Base-by-base conservation (phyloP, 2,113 vertebrate genomes). In the Panurus biarmicus region DNA sequence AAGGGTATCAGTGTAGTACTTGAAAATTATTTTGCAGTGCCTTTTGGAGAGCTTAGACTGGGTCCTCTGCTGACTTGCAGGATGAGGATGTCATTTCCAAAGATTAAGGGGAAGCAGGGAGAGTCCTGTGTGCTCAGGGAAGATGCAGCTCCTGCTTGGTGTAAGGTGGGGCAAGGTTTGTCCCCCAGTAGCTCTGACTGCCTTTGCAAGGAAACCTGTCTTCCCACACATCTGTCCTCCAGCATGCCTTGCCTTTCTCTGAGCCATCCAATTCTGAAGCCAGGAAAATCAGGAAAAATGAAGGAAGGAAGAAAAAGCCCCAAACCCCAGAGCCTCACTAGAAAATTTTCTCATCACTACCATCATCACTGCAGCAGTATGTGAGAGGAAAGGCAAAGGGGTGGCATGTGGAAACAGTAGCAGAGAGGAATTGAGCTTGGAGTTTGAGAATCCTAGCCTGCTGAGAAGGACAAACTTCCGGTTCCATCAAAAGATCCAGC, bases 251-350 rank as follows among this genome's bases (percentile, higher is more conserved):
- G 28, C 75, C 64, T 83, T 93, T 91, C 95, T 67, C 90, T 77
- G 72, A 93, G 40, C n/a, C 60, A 85, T 40, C 44, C 72, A 48
- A 90, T 83, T 83, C 64, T 77, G 61, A 79, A 85, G 78, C 85
- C 93, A 90, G 79, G 57, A 93, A 90, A 91, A 93, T 65, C n/a
- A 93, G 42, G 48, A 60, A 89, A 82, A 78, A 69, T 65, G 57
- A 57, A 69, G 70, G 58, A 85, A 75, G 56, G 57, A 86, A 74
- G 11, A 4, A 40, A 71, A 72, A 54, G 33, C 6, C 9, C 10
- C 28, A 25, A 36, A 33, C 3, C 6, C 22, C 44, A 77, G 67
- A 77, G 45, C 40, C 20, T 9, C 40, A 40, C 11, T 66, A 84
- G 79, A 87, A 93, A 90, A 56, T n/a, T n/a, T 29, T 89, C 50